A percentile compares a stretch with the other conserved stretches of the same genome.
phyloP scores from a whole-genome alignment of 2,888 invertebrate species.

The Ischnura elegans region DNA sequence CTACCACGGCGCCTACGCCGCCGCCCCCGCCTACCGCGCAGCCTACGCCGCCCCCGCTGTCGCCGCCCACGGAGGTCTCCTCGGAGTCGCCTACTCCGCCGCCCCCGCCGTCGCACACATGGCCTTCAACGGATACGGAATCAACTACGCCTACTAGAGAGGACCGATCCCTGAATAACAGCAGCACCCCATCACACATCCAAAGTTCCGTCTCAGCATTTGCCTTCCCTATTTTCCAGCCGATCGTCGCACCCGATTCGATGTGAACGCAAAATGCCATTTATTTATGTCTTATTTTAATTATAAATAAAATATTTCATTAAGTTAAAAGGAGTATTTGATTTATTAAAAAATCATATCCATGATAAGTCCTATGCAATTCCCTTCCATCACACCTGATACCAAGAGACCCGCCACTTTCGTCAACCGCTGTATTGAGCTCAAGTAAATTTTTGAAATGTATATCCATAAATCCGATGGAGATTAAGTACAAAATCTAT shows the following conservation, averaged over 20 bases:
- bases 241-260: neutral
- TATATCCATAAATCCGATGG: too few relatives aligned
- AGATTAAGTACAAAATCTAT: too few relatives aligned
- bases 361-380: too few relatives aligned
- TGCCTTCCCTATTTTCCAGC: neutral
- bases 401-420: too few relatives aligned
- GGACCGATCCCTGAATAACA: neutral
- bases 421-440: too few relatives aligned
- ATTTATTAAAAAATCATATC: neutral
- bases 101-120: constrained; percentile 71
- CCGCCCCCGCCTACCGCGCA: constrained; percentile 70
- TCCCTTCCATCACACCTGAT: too few relatives aligned
- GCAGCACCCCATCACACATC: neutral
- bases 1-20: constrained; percentile 66
- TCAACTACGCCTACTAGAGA: constrained; percentile 66
- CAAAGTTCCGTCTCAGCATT: constrained; percentile 4
- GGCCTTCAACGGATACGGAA: constrained; percentile 68
- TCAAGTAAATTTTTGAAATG: too few relatives aligned
- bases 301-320: constrained; percentile 31
- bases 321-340: neutral
- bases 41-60: constrained; percentile 70
- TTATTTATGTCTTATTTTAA: constrained; percentile 16
- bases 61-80: constrained; percentile 69
- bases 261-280: neutral
- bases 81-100: constrained; percentile 69